These are phyloP conservation scores for Labeo catla DNA, from an alignment of 2,113 vertebrate genomes.

Conservation along the genomic window DNA sequence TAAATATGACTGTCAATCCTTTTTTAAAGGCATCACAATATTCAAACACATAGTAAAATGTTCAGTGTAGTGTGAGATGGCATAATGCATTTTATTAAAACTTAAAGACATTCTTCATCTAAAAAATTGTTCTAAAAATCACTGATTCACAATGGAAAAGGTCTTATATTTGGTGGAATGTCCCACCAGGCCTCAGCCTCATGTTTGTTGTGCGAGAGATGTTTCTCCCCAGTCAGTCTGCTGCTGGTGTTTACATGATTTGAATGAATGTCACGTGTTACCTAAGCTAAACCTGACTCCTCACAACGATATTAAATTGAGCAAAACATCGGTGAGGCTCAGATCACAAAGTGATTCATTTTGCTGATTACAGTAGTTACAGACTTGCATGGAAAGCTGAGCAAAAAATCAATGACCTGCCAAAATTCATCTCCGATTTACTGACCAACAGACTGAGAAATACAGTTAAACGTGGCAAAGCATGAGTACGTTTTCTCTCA, in stretches of 20 bases:
- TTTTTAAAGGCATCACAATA: not conserved
- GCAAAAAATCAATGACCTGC: constrained; percentile 30
- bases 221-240: not conserved
- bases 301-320: constrained; percentile 25
- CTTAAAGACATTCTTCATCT: not conserved
- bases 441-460: not conserved
- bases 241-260: not conserved
- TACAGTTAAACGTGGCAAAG: not conserved
- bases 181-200: not conserved
- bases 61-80: not conserved
- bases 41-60: not conserved
- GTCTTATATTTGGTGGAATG: not conserved
- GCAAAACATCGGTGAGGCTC: not conserved
- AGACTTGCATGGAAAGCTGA: constrained; percentile 19
- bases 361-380: constrained; percentile 31
- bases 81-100: not conserved
- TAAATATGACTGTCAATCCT: not conserved
- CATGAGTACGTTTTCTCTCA: not conserved
- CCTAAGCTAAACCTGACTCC: constrained; percentile 6
- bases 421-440: constrained; percentile 15
- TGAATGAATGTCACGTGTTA: constrained; percentile 38
- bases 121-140: not conserved
- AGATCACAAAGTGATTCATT: not conserved
- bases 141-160: not conserved
- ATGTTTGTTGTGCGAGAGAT: not conserved